These are phyloP conservation scores for Drosophila hydei DNA, from an alignment of 1,140 invertebrate species.

Conservation along the genomic window DNA sequence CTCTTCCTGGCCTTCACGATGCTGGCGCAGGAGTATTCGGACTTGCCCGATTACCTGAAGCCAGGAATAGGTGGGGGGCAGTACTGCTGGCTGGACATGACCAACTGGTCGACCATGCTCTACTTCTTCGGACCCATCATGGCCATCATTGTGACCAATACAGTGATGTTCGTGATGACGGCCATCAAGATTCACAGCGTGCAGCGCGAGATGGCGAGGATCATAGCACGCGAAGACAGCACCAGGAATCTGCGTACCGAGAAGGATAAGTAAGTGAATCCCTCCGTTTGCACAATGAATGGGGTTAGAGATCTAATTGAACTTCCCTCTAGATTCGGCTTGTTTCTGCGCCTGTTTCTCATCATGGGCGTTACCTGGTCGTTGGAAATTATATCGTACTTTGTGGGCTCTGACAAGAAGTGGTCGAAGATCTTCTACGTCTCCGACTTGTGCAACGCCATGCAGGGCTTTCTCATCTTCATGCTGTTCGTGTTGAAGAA, in stretches of 20 bases:
- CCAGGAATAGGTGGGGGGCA: constrained; percentile 85
- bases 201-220: constrained; percentile 86
- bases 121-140: constrained; percentile 92
- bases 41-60: constrained; percentile 82
- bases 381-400: constrained; percentile 88
- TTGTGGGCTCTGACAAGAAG: constrained; percentile 76
- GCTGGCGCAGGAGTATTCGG: constrained; percentile 84
- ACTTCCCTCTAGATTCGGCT: constrained; percentile 85
- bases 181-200: constrained; percentile 88
- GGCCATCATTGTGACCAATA: constrained; percentile 88
- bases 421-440: constrained; percentile 85
- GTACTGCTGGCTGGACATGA: constrained; percentile 86
- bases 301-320: background rate
- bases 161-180: constrained; percentile 89
- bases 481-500: constrained; percentile 87
- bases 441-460: constrained; percentile 85
- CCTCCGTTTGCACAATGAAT: no score
- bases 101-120: constrained; percentile 85
- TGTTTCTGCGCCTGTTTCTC: constrained; percentile 89
- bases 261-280: constrained; percentile 85
- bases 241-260: constrained; percentile 85
- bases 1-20: constrained; percentile 84
- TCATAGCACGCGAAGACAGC: constrained; percentile 86
- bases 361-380: constrained; percentile 91
- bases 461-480: constrained; percentile 87